Percentiles rank a stretch among this genome's conserved stretches.
Evolutionary conservation across 2,888 invertebrate genomes (phyloP).

Genomic region (Gortyna flavago): DNA sequence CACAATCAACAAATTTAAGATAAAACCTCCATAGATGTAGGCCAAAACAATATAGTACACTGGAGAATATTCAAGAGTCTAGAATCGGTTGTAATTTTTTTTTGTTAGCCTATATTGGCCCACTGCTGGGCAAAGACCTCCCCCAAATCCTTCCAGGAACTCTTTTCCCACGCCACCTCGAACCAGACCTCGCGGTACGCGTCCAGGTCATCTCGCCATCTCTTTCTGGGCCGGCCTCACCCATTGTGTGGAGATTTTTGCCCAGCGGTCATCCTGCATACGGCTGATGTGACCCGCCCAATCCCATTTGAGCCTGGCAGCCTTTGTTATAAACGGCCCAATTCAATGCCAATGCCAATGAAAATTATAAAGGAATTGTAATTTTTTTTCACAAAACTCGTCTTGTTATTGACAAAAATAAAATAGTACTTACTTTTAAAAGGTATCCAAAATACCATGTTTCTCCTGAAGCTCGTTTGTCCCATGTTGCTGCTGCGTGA

Average conservation of each 20-base stretch:
- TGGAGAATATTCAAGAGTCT: background rate
- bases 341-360: no score
- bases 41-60: background rate
- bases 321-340: background rate
- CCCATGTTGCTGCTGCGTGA: conserved; percentile 64
- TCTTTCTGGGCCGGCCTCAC: no score
- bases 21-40: background rate
- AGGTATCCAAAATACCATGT: conserved; percentile 75
- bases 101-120: no score
- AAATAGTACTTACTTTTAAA: conserved; percentile 74
- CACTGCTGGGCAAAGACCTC: no score
- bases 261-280: no score
- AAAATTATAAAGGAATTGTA: background rate
- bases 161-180: no score
- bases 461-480: conserved; percentile 66
- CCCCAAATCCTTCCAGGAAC: no score
- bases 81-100: background rate
- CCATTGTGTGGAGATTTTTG: no score
- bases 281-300: no score
- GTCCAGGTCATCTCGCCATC: no score
- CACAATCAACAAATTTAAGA: background rate
- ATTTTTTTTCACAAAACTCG: background rate
- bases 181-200: no score
- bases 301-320: no score
- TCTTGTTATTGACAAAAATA: background rate